Evolutionary conservation across 2,888 invertebrate species (phyloP).

Genomic region (Petrolisthes manimaculis): DNA sequence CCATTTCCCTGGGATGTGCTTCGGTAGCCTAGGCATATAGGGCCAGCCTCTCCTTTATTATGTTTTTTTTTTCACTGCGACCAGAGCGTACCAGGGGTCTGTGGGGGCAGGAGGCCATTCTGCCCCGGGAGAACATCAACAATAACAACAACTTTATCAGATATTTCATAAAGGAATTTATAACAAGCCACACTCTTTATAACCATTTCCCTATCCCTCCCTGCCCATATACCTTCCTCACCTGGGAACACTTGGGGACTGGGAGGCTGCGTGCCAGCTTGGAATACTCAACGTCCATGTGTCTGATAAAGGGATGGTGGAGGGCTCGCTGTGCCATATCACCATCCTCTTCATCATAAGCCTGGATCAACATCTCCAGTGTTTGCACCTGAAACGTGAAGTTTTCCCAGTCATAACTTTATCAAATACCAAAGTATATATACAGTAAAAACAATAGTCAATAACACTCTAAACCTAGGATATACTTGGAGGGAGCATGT

Average conservation of each 20-base stretch:
- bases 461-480: too few species aligned
- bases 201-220: not conserved
- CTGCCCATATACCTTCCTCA: not conserved
- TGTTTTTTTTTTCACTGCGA: too few species aligned
- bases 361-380: constrained; percentile 81
- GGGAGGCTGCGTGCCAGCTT: constrained; percentile 66
- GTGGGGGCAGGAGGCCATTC: too few species aligned
- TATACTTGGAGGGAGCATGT: too few species aligned
- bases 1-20: too few species aligned
- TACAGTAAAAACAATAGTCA: too few species aligned
- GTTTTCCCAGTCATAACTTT: too few species aligned
- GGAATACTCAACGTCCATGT: constrained; percentile 93
- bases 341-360: constrained; percentile 89
- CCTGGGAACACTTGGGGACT: constrained; percentile 57
- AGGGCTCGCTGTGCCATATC: constrained; percentile 81
- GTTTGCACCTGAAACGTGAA: constrained; percentile 75
- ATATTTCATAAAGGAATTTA: not conserved
- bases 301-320: constrained; percentile 85
- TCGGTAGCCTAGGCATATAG: too few species aligned
- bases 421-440: too few species aligned
- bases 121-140: not conserved
- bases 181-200: not conserved
- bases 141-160: not conserved
- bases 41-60: too few species aligned
- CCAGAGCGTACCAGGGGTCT: too few species aligned